These are phyloP conservation scores for Aphodius sticticus DNA, from an alignment of 2,888 invertebrate species.

Conservation along the genomic window DNA sequence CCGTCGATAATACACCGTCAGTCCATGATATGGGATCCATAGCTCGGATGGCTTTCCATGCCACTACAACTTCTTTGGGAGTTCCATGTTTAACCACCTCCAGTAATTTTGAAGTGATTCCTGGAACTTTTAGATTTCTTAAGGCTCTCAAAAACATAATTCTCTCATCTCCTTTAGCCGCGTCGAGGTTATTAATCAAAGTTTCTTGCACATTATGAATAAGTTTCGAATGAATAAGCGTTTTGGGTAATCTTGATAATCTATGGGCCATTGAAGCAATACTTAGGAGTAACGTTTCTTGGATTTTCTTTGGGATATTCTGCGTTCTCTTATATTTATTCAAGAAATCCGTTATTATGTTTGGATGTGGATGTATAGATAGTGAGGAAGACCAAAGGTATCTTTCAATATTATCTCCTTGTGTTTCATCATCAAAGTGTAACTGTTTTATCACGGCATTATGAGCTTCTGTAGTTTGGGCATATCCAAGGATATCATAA, in stretches of 20 bases:
- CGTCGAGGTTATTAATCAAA: conserved; percentile 54
- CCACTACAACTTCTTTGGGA: conserved; percentile 67
- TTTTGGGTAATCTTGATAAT: conserved; percentile 51
- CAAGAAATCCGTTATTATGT: conserved; percentile 63
- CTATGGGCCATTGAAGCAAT: conserved; percentile 68
- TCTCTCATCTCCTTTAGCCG: conserved; percentile 64
- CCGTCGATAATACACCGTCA: conserved; percentile 59
- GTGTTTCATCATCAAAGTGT: conserved; percentile 63
- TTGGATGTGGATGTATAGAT: conserved; percentile 69
- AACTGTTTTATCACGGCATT: conserved; percentile 73
- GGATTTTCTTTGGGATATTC: conserved; percentile 66
- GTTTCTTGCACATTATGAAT: conserved; percentile 56
- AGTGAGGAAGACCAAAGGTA: conserved; percentile 79
- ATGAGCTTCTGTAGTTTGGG: conserved; percentile 74
- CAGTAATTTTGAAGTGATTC: conserved; percentile 68
- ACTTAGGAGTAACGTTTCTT: conserved; percentile 73
- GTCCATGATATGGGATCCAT: conserved; percentile 60
- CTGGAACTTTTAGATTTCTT: conserved; percentile 71
- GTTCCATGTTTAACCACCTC: conserved; percentile 62
- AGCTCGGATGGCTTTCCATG: conserved; percentile 72
- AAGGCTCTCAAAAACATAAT: conserved; percentile 71
- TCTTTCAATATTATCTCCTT: conserved; percentile 66
- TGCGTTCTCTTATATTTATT: conserved; percentile 61
- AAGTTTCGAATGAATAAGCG: conserved; percentile 47
- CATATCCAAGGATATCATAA: conserved; percentile 74